Conservation (phyloP, 2,888 invertebrate genomes). For the Agrotis ipsilon region DNA sequence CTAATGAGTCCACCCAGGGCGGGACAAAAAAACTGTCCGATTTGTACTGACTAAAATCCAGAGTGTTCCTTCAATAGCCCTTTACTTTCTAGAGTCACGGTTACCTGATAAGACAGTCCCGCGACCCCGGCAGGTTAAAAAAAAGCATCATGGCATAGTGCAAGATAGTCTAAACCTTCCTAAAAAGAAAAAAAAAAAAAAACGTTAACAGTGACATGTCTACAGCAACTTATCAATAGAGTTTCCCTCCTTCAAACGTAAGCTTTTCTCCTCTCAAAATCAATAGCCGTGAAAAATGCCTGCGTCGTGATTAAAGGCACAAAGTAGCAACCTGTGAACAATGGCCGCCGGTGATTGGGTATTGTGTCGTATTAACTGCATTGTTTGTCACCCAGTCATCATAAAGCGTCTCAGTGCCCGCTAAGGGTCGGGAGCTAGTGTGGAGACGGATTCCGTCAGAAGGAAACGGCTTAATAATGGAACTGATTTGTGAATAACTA, state of each 20-base stretch:
- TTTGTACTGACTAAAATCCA: too few relatives aligned
- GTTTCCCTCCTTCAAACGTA: not conserved
- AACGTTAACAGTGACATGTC: too few relatives aligned
- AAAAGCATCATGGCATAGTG: not conserved
- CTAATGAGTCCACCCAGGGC: too few relatives aligned
- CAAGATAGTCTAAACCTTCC: not conserved
- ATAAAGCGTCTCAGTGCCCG: constrained; percentile 84
- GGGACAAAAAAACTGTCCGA: too few relatives aligned
- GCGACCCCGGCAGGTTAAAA: too few relatives aligned
- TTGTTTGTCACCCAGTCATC: constrained; percentile 88
- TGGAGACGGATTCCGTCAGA: constrained; percentile 68
- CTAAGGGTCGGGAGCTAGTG: constrained; percentile 65
- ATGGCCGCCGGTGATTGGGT: constrained; percentile 83
- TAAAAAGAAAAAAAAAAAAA: too few relatives aligned
- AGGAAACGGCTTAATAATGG: not conserved
- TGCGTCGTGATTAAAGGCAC: constrained; percentile 40
- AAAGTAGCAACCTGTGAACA: constrained; percentile 63
- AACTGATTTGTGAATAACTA: not conserved
- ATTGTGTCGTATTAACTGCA: constrained; percentile 89
- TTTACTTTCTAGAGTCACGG: too few relatives aligned
- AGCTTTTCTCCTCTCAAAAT: constrained; percentile 28
- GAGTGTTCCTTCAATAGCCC: too few relatives aligned
- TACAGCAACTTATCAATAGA: not conserved
- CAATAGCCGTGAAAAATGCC: constrained; percentile 43
- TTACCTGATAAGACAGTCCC: too few relatives aligned